Conservation (phyloP, 2,113 vertebrate species). For the Dinomys branickii region DNA sequence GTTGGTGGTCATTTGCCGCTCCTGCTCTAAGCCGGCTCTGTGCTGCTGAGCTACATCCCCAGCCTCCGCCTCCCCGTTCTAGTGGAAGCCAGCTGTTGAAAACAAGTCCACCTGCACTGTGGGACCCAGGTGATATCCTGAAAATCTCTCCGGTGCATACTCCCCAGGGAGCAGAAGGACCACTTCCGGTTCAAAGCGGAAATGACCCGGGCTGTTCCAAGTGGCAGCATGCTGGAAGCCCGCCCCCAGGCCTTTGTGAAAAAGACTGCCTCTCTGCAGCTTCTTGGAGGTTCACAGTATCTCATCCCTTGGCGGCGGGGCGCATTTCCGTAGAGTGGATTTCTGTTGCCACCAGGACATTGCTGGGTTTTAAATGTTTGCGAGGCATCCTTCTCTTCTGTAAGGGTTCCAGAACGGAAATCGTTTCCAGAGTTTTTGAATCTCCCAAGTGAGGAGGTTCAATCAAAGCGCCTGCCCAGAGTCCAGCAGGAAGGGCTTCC, state of each 20-base stretch:
- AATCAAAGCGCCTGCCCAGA: rapidly evolving
- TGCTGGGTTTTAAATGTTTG: not conserved
- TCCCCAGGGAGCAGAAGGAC: not conserved
- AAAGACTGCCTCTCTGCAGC: not conserved
- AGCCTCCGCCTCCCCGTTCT: too few relatives aligned
- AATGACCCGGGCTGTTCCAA: not conserved
- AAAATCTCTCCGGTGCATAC: rapidly evolving
- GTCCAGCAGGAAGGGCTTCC: not conserved
- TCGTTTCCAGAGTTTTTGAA: not conserved
- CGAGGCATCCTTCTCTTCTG: not conserved
- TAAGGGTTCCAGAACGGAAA: not conserved
- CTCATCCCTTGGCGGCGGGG: too few relatives aligned
- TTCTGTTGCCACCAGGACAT: not conserved
- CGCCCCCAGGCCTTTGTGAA: rapidly evolving
- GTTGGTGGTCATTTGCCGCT: not conserved
- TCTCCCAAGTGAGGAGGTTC: not conserved
- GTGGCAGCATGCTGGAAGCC: not conserved
- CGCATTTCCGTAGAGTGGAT: not conserved
- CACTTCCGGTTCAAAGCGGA: not conserved
- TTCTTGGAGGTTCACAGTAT: rapidly evolving
- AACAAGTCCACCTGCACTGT: not conserved
- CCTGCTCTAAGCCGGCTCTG: not conserved
- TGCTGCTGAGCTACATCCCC: too few relatives aligned
- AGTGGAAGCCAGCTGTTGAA: not conserved
- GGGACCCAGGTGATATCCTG: rapidly evolving